Evolutionary conservation across 2,797 vertebrate genomes (phyloP), one percentile per base, ranked within the genome.

Genomic region (Channa striata): DNA sequence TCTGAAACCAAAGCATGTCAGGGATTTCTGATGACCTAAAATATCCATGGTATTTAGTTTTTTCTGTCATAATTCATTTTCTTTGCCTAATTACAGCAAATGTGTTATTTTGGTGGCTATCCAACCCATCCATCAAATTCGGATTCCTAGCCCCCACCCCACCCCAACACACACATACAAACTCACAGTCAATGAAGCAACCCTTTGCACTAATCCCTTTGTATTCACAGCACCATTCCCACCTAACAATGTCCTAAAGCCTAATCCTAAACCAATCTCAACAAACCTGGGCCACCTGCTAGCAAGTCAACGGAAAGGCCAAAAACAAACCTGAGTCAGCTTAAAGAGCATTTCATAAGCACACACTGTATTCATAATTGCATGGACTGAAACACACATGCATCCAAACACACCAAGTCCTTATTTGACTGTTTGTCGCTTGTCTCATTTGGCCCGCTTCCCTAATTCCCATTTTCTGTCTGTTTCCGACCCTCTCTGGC

Each of bases 191-290:
- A 93, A 72, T 83, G 87, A 92, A 90, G 81, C 87, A 92, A 83
- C 85, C 86, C 81, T 90, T 89, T 88, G 78, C 84, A 83, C 89
- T 93, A 94, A 94, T 93, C 91, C 91, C 83, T 93, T 94, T 95
- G 93, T 94, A 94, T 94, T 94, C 93, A 90, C 83, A 86, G 87
- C 84, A 82, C 80, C 73, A 85, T 92, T 89, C 89, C 90, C 83
- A 86, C 86, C 77, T 91, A 91, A 94, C 92, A 93, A 89, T 92
- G 90, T 90, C 83, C 81, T 67, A 80, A 86, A 90, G 67, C 80
- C 81, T 90, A 88, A 88, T 93, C 89, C 91, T 75, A 92, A 92
- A 92, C 87, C 79, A 77, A 89, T 59, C 82, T 81, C 84, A 52
- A 72, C 88, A 87, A 89, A 93, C 90, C 86, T 82, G 71, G 89